Percentiles rank a stretch among this genome's conserved stretches.
These are phyloP conservation scores for Drosophila sproati DNA, from an alignment of 1,140 invertebrate genomes.

Conservation along the genomic window DNA sequence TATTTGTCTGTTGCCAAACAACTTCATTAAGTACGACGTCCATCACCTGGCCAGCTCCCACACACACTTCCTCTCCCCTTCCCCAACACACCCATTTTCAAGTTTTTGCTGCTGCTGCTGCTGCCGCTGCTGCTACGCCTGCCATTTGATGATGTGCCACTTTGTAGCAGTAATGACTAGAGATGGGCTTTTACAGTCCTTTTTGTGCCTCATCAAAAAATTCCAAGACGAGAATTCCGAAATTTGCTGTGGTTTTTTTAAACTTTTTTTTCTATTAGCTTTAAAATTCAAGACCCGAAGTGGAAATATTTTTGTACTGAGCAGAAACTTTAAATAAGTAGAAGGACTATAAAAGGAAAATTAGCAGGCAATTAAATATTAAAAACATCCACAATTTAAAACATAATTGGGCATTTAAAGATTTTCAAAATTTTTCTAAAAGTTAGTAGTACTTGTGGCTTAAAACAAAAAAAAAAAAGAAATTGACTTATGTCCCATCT, in stretches of 20 bases:
- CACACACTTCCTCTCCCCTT: not conserved
- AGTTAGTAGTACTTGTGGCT: no score
- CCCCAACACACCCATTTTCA: not conserved
- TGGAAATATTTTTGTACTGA: no score
- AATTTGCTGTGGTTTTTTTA: not conserved
- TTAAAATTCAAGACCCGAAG: no score
- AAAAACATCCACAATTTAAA: no score
- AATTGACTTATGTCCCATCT: no score
- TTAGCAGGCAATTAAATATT: no score
- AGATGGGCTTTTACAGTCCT: not conserved
- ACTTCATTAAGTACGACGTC: conserved; percentile 69
- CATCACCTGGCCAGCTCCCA: conserved; percentile 29
- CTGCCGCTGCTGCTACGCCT: not conserved
- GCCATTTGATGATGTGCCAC: conserved; percentile 40
- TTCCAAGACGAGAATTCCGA: no score
- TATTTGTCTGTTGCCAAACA: conserved; percentile 46
- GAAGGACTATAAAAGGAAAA: no score
- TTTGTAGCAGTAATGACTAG: conserved; percentile 19
- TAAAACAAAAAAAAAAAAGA: no score
- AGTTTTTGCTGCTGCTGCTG: conserved; percentile 8
- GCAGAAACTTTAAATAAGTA: no score
- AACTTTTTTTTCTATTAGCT: not conserved
- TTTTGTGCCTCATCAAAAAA: not conserved
- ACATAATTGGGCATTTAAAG: no score
- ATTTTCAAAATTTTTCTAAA: no score